Base-by-base conservation (phyloP, 2,888 invertebrate genomes). In the Drosophila percnosoma region DNA sequence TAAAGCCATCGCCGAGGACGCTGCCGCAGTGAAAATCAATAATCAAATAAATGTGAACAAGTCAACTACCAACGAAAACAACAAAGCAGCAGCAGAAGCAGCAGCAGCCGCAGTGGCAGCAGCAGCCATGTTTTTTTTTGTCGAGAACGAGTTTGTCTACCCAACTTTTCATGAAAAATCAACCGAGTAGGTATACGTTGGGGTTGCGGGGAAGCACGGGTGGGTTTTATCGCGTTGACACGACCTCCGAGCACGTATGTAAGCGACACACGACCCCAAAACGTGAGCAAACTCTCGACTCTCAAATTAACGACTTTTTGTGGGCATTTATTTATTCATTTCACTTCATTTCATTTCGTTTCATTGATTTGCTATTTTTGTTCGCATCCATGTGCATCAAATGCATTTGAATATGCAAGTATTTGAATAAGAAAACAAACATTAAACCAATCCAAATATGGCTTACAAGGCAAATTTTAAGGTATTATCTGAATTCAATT, bases 31-130 rank as follows among this genome's bases (percentile, higher is more conserved):
- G 68, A 85, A 85, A 87, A 85, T 85, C 85, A 87, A 85, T 85
- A 85, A 84, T 81, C 85, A 83, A 80, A 78, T 66, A 76, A 83
- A 84, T 87, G 85, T 75, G 78, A 78, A 77, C 83, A 82, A 85
- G 80, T 82, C 82, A 84, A 87, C 73, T 73, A 75, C 69, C 86
- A 78, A 55, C 70, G 74, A 85, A 86, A 86, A 73, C 61, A 58
- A 59, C 75, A 38, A 27, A 54, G 34, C 15, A 24, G 5, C 31
- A 51, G n/a, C 51, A 51, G 27, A 0, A n/a, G 27, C 1, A 24
- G 29, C 29, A 29, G 29, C 29, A 49, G 71, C 73, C 82, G 21
- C 31, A 18, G n/a, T 38, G 15, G 29, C 29, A 29, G 29, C 29
- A 49, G 38, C 11, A 38, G 15, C 60, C 45, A 42, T 63, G 48